Evolutionary conservation across 2,113 vertebrate genomes (phyloP).

Genomic region (Anser brachyrhynchus): DNA sequence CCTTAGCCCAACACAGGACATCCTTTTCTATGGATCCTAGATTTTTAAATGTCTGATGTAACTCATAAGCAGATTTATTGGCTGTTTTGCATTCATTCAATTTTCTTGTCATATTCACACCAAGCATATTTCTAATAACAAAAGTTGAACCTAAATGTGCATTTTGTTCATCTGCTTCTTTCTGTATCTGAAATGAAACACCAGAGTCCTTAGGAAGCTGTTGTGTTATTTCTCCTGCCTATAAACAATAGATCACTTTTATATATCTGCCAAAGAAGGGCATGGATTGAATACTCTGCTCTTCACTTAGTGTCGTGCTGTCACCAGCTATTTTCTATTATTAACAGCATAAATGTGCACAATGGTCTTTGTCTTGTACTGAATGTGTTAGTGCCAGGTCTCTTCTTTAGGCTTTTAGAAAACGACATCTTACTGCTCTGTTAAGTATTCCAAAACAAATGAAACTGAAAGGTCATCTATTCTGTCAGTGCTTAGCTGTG

Average conservation of each 20-base stretch:
- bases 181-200: not conserved
- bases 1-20: not conserved
- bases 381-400: not conserved
- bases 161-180: not conserved
- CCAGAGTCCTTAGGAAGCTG: not conserved
- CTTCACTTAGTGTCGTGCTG: not conserved
- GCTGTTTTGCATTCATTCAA: not conserved
- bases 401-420: not conserved
- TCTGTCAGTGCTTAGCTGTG: not conserved
- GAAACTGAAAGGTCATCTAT: not conserved
- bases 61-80: not conserved
- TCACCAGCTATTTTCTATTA: not conserved
- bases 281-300: not conserved
- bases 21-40: not conserved
- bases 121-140: not conserved
- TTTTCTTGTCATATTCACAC: not conserved
- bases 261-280: not conserved
- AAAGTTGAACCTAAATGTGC: not conserved
- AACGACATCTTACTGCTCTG: not conserved
- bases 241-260: not conserved
- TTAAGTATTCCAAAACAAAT: not conserved
- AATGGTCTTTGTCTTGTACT: not conserved
- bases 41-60: not conserved
- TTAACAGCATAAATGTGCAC: not conserved
- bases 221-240: not conserved